phyloP scores from a whole-genome alignment of 2,888 invertebrate species.

The Lysandra coridon region DNA sequence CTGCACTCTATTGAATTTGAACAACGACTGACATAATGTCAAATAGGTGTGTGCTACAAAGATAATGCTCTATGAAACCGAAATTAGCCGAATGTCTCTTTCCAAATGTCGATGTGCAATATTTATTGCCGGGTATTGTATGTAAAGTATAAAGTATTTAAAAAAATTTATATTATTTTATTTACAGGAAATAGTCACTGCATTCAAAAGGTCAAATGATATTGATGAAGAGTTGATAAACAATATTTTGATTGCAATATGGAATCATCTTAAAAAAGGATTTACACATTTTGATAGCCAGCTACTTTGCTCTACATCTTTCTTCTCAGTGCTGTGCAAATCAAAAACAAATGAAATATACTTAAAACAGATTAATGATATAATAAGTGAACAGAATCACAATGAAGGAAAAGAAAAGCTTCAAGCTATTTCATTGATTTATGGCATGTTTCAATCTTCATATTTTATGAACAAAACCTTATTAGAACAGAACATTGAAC shows the following conservation, averaged over 20 bases:
- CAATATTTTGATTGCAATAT: constrained; percentile 51
- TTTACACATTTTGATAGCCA: constrained; percentile 64
- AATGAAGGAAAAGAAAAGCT: constrained; percentile 44
- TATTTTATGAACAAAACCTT: constrained; percentile 48
- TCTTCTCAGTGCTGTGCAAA: constrained; percentile 56
- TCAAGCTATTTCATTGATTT: constrained; percentile 60
- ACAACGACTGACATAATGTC: too few relatives aligned
- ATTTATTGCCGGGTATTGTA: too few relatives aligned
- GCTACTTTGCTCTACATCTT: constrained; percentile 66
- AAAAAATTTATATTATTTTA: background rate
- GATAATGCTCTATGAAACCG: too few relatives aligned
- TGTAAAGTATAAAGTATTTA: background rate
- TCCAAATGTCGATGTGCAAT: too few relatives aligned
- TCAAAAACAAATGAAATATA: constrained; percentile 51
- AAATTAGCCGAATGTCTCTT: too few relatives aligned
- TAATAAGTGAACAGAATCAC: constrained; percentile 46
- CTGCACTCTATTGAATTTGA: too few relatives aligned
- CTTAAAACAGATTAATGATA: constrained; percentile 48
- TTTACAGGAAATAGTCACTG: constrained; percentile 57
- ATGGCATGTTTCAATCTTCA: constrained; percentile 71
- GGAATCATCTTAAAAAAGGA: constrained; percentile 56
- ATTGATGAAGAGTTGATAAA: constrained; percentile 47
- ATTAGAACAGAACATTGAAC: constrained; percentile 36
- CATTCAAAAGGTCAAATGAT: constrained; percentile 46
- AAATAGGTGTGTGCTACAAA: too few relatives aligned